phyloP scores from a whole-genome alignment of 2,888 invertebrate genomes.

The Zaprionus lineosus region DNA sequence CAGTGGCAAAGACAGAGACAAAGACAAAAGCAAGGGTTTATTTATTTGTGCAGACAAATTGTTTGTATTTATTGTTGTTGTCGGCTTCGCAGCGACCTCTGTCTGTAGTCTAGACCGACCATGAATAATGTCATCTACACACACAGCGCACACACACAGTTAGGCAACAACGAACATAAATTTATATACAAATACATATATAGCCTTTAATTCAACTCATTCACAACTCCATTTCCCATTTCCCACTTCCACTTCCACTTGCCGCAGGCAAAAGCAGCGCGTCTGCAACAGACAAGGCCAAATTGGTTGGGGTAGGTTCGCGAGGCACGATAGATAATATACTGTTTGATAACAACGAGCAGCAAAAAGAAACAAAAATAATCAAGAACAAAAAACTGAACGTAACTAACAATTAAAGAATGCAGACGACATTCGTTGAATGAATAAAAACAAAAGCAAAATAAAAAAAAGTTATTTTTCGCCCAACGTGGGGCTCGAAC shows the following conservation, averaged over 20 bases:
- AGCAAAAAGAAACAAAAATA: conserved; percentile 6
- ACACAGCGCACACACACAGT: conserved; percentile 12
- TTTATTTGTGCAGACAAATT: conserved; percentile 37
- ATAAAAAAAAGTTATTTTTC: conserved; percentile 15
- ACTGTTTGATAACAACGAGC: conserved; percentile 24
- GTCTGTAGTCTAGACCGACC: conserved; percentile 39
- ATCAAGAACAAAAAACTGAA: background rate
- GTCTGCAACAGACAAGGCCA: conserved; percentile 49
- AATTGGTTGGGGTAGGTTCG: conserved; percentile 56
- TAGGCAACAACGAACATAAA: background rate
- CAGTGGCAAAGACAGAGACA: too few species aligned
- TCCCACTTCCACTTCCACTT: conserved; percentile 22
- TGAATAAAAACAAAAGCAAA: background rate
- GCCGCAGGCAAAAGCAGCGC: conserved; percentile 27
- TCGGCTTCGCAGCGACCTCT: conserved; percentile 22
- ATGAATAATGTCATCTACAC: conserved; percentile 5
- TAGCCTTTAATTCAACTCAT: background rate
- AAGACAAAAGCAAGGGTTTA: conserved; percentile 12
- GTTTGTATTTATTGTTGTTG: conserved; percentile 46
- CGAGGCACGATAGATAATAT: conserved; percentile 24
- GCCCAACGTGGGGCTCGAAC: conserved; percentile 79
- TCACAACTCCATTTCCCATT: background rate
- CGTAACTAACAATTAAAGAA: too few species aligned
- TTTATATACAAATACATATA: too few species aligned
- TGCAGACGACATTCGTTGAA: conserved; percentile 2